Base-by-base conservation (phyloP, 2,888 invertebrate genomes). In the Drosophila kambysellisi region DNA sequence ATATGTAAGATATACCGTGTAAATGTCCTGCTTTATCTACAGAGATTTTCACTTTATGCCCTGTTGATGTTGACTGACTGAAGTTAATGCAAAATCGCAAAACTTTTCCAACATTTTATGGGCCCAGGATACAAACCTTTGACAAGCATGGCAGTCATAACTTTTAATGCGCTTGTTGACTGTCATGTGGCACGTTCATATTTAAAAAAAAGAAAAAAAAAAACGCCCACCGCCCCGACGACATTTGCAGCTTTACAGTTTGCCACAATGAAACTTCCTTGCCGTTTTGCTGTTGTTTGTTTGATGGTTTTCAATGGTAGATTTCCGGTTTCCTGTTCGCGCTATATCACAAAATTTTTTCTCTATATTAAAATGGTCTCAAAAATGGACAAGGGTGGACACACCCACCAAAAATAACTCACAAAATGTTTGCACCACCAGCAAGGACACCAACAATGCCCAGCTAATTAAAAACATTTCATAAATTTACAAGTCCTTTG, bases 381-480 rank as follows among this genome's bases (percentile, higher is more conserved):
- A 70, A 82, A 74, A 74, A 64, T 81, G 74, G 74, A 70, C 79
- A 75, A 66, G 48, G 33, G 35, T 15, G 25, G 25, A 25, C 25
- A 25, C 25, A 25, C 69, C 43, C 29, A 37, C 6, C 46, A 43
- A 46, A 20, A 35, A 53, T 25, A 52, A 61, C 53, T 35, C 60
- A 39, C 3, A 0, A 56, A 46, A 29, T 46, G 15, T 4, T 25
- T 46, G 46, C 46, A 25, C 25, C 46, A 30, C 54, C 65, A 52
- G 59, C 54, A 70, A 69, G 64, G 60, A 51, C 63, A 66, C 25
- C 56, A 62, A 68, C 68, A 71, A 54, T 43, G 52, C 50, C 61
- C 68, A 82, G 86, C 88, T 86, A 86, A 86, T 88, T 86, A 86
- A 86, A 88, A 86, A 71, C 80, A 86, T 88, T 88, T 88, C 83